These are phyloP conservation scores for Lanius ludovicianus DNA, from an alignment of 2,113 vertebrate species.

Conservation along the genomic window DNA sequence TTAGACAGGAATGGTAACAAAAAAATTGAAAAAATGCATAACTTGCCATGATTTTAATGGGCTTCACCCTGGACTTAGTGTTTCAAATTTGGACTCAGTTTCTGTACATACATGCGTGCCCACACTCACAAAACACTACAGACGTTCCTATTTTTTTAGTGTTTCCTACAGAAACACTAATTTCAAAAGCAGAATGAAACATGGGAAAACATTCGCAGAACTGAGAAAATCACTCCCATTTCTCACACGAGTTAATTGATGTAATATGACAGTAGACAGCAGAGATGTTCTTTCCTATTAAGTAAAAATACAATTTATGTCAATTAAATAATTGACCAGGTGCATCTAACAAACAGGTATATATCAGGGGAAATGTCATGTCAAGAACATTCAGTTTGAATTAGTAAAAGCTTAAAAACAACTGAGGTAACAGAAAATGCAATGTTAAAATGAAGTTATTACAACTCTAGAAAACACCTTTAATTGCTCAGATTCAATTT, in stretches of 20 bases:
- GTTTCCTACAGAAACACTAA: not conserved
- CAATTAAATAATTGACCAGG: slow-evolving; percentile 31
- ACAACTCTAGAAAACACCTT: not conserved
- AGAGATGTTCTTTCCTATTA: slow-evolving; percentile 24
- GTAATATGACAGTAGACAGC: not conserved
- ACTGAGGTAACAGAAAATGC: not conserved
- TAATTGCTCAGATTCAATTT: not conserved
- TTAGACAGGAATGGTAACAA: not conserved
- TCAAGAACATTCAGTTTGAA: not conserved
- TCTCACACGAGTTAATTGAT: not conserved
- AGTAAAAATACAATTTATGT: not conserved
- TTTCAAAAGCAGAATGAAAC: not conserved
- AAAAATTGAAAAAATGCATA: not conserved
- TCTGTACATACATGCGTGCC: not conserved
- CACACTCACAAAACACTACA: not conserved
- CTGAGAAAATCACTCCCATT: not conserved
- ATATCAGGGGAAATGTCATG: not conserved
- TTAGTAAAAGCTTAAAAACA: not conserved
- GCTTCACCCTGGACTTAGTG: not conserved
- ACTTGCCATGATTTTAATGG: not conserved
- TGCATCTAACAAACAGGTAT: not conserved
- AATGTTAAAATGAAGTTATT: not conserved
- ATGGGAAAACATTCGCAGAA: not conserved
- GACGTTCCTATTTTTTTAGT: not conserved
- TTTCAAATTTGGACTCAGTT: not conserved